A percentile compares a stretch with the other conserved stretches of the same genome.
Evolutionary conservation across 92 coral and sea anemone genomes (phyloP).

Genomic region (Muricea muricata): DNA sequence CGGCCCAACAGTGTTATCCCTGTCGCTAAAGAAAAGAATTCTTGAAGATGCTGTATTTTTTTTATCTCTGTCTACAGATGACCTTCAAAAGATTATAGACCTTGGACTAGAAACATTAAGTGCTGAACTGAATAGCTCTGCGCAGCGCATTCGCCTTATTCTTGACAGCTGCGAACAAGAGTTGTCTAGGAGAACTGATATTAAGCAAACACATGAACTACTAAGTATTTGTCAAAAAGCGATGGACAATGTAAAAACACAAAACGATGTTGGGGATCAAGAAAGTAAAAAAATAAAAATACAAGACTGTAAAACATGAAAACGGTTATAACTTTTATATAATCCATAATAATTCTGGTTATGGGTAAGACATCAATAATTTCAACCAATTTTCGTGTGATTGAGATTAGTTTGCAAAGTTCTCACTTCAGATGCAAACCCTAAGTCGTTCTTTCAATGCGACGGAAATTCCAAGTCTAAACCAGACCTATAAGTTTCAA

Average conservation of each 20-base stretch:
- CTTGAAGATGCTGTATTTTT: conserved; percentile 85
- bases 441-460: no score
- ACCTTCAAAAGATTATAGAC: conserved; percentile 64
- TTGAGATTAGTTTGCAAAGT: no score
- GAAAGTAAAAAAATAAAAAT: background rate
- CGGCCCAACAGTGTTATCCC: conserved; percentile 56
- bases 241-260: conserved; percentile 23
- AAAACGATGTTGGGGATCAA: background rate
- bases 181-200: conserved; percentile 74
- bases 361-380: no score
- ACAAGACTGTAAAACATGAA: background rate
- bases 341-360: no score
- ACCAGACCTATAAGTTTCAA: no score
- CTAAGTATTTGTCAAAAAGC: conserved; percentile 82
- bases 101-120: conserved; percentile 55
- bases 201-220: conserved; percentile 79
- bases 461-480: no score
- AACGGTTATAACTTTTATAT: no score
- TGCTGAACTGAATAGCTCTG: conserved; percentile 55
- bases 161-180: conserved; percentile 90
- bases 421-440: no score
- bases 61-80: conserved; percentile 84
- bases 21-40: conserved; percentile 63
- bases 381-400: no score
- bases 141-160: conserved; percentile 52